Conservation (phyloP, 2,888 invertebrate species). For the Oscheius onirici region DNA sequence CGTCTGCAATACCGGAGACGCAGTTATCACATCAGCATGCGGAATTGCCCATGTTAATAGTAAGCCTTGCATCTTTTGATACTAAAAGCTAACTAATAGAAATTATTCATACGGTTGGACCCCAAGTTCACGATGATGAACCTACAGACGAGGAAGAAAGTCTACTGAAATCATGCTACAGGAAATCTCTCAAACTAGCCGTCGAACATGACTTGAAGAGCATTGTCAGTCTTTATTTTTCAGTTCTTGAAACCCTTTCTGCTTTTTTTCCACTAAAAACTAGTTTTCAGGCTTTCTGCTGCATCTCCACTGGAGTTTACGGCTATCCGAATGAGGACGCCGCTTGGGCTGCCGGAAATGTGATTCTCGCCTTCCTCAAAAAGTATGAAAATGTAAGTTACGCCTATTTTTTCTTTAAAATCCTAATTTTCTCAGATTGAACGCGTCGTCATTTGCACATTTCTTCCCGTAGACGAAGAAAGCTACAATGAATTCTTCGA, state of each 20-base stretch:
- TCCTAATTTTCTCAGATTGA: conserved; percentile 32
- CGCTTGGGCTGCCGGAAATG: conserved; percentile 72
- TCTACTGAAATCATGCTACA: conserved; percentile 80
- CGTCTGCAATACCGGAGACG: conserved; percentile 85
- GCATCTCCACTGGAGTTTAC: conserved; percentile 90
- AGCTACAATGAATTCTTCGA: conserved; percentile 39
- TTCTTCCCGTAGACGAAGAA: conserved; percentile 39
- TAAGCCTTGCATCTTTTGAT: conserved; percentile 74
- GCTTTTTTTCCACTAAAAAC: not conserved
- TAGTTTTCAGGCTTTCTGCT: conserved; percentile 81
- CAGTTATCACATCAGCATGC: conserved; percentile 85
- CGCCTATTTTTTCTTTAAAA: not conserved
- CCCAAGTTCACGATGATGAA: conserved; percentile 74
- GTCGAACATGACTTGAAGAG: conserved; percentile 75
- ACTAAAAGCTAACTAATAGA: conserved; percentile 76
- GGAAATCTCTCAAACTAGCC: conserved; percentile 78
- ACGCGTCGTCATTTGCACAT: conserved; percentile 48
- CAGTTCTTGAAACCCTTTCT: conserved; percentile 75
- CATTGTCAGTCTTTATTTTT: conserved; percentile 75
- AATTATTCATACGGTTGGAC: conserved; percentile 90
- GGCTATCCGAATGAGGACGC: conserved; percentile 85
- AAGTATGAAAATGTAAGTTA: not conserved
- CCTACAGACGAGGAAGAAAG: conserved; percentile 76
- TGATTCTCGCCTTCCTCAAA: conserved; percentile 19
- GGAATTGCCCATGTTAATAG: conserved; percentile 80